Conservation (phyloP, 2,113 vertebrate genomes). For the Phycodurus eques region DNA sequence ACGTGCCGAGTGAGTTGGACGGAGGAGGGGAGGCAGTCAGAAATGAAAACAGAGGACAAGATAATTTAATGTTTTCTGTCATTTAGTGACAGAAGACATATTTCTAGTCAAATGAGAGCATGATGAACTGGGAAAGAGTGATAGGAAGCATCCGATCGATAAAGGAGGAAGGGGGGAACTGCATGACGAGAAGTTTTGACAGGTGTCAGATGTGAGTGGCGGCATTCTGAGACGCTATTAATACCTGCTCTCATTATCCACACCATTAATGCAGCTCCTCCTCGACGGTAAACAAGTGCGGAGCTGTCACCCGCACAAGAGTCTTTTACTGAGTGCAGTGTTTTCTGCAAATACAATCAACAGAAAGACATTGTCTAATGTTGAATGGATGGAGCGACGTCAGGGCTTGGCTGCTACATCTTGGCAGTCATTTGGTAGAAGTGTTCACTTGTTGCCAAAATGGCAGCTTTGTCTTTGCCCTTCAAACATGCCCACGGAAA, state of each 20-base stretch:
- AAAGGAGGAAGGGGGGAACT: conserved; percentile 38
- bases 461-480: conserved; percentile 44
- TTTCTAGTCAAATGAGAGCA: conserved; percentile 30
- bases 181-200: conserved; percentile 24
- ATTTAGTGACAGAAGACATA: conserved; percentile 11
- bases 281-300: conserved; percentile 39
- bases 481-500: conserved; percentile 29
- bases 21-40: conserved; percentile 17
- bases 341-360: conserved; percentile 35
- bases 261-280: conserved; percentile 18
- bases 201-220: conserved; percentile 26
- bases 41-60: conserved; percentile 29
- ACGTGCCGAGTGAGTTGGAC: conserved; percentile 15
- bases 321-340: conserved; percentile 8
- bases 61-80: conserved; percentile 3
- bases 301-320: conserved; percentile 9
- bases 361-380: conserved; percentile 37
- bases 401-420: conserved; percentile 22
- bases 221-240: conserved; percentile 27
- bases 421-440: conserved; percentile 41
- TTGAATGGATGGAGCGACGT: conserved; percentile 16
- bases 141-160: conserved; percentile 21
- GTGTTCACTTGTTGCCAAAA: conserved; percentile 61
- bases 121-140: conserved; percentile 24
- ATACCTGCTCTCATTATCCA: conserved; percentile 34